Base-by-base conservation (phyloP, 2,113 vertebrate species). In the Indicator maculatus region DNA sequence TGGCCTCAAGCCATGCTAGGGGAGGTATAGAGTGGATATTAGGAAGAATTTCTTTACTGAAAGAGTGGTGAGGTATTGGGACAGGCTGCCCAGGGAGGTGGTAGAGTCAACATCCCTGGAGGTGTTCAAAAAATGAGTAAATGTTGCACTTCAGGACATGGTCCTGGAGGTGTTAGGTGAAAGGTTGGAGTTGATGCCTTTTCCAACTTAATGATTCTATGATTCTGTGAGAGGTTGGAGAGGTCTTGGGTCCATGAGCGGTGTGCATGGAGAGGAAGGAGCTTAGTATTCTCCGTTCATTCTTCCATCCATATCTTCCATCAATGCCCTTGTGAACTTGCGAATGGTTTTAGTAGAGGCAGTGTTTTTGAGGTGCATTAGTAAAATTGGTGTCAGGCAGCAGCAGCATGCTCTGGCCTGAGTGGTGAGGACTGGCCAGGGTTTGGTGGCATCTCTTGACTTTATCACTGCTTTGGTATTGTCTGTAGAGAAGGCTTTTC, bases 401-500 rank as follows among this genome's bases (percentile, higher is more conserved):
- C 53, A 56, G 58, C 55, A 33, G 28, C 2, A 0, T 2, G 8
- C 39, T 27, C 84, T 33, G 58, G 38, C 18, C 56, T 5, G 39
- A 5, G 21, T 6, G 1, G 28, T 3, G 3, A 21, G 55, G 36
- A 18, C 33, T 60, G 89, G 10, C 13, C 0, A 1, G 70, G 61
- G 5, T 7, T 17, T 18, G 53, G 63, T 11, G 75, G 30, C 70
- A 38, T 12, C 56, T 38, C 58, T 2, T 2, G 69, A 45, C 18
- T 30, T 19, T 8, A 0, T 61, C 9, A 1, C 60, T 9, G 26
- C 12, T 28, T 33, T 11, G 17, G 12, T 3, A 4, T 1, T 64
- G 26, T 45, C 59, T 59, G 2, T 15, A 23, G 18, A 47, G n/a
- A 28, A 78, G 26, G 15, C 2, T 5, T 79, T 26, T 58, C 73